These are phyloP conservation scores for Muntiacus muntjak DNA, from an alignment of 2,113 vertebrate genomes.

Conservation along the genomic window DNA sequence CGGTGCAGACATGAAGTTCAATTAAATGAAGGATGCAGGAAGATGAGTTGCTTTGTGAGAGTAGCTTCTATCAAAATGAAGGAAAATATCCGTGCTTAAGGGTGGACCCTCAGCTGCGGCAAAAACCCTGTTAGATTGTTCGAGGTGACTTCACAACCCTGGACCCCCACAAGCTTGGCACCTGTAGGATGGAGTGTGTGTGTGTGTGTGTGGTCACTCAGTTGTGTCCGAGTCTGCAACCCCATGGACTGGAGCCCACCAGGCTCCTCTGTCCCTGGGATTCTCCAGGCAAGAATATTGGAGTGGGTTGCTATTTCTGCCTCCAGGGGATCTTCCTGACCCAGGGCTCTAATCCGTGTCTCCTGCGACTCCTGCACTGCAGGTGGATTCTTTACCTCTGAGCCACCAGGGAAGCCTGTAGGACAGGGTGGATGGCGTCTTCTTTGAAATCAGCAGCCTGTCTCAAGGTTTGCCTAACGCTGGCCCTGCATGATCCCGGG, in stretches of 20 bases:
- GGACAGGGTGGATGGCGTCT: not conserved
- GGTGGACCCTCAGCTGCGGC: not conserved
- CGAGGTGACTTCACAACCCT: not conserved
- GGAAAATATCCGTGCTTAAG: fast-evolving
- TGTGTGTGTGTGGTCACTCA: not conserved
- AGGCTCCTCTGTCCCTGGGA: not conserved
- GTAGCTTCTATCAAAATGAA: not conserved
- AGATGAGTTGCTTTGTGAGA: not conserved
- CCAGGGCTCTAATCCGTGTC: not conserved
- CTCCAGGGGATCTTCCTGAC: not conserved
- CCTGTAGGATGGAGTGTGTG: not conserved
- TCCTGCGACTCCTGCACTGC: not conserved
- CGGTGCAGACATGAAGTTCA: not conserved
- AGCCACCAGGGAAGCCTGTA: not conserved
- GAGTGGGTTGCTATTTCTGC: not conserved
- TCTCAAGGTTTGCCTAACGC: not conserved
- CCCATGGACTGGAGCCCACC: not conserved
- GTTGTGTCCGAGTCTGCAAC: not conserved
- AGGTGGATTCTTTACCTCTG: not conserved
- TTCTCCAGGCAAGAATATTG: not conserved
- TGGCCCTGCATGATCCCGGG: not conserved
- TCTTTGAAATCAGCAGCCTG: not conserved
- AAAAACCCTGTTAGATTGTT: not conserved
- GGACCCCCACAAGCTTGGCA: not conserved
- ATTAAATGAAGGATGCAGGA: not conserved